Evolutionary conservation across 2,797 vertebrate species (phyloP).

Genomic region (Sebastes goodei): DNA sequence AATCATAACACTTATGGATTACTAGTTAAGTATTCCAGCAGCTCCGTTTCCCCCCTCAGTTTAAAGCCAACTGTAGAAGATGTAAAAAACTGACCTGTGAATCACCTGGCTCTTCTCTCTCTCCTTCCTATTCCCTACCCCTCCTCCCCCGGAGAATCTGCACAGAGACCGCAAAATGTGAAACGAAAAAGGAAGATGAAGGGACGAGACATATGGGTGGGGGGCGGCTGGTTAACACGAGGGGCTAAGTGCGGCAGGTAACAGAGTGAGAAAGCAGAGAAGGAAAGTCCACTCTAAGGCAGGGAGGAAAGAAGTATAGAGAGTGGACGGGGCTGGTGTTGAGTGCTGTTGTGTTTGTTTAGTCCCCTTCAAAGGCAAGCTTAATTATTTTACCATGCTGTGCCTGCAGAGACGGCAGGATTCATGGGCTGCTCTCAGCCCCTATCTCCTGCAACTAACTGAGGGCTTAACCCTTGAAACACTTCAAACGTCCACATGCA

Average conservation of each 20-base stretch:
- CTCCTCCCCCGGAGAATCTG: slow-evolving; percentile 57
- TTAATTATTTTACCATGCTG: slow-evolving; percentile 88
- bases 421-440: slow-evolving; percentile 72
- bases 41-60: slow-evolving; percentile 38
- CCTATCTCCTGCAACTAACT: slow-evolving; percentile 72
- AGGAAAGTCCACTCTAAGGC: slow-evolving; percentile 56
- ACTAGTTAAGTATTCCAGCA: slow-evolving; percentile 71
- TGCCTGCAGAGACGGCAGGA: slow-evolving; percentile 71
- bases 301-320: slow-evolving; percentile 29
- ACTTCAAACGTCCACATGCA: slow-evolving; percentile 6
- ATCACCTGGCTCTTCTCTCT: slow-evolving; percentile 63
- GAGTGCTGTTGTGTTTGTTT: slow-evolving; percentile 86
- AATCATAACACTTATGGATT: slow-evolving; percentile 67
- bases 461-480: slow-evolving; percentile 63
- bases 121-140: slow-evolving; percentile 43
- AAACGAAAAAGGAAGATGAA: slow-evolving; percentile 52
- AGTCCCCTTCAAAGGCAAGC: slow-evolving; percentile 84
- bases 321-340: slow-evolving; percentile 67
- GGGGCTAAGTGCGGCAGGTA: slow-evolving; percentile 57
- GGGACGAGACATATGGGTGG: slow-evolving; percentile 50
- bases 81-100: slow-evolving; percentile 74
- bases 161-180: slow-evolving; percentile 33
- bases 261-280: slow-evolving; percentile 78
- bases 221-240: slow-evolving; percentile 55
- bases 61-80: slow-evolving; percentile 62